Conservation (phyloP, 2,113 vertebrate genomes). For the Bufo gargarizans region DNA sequence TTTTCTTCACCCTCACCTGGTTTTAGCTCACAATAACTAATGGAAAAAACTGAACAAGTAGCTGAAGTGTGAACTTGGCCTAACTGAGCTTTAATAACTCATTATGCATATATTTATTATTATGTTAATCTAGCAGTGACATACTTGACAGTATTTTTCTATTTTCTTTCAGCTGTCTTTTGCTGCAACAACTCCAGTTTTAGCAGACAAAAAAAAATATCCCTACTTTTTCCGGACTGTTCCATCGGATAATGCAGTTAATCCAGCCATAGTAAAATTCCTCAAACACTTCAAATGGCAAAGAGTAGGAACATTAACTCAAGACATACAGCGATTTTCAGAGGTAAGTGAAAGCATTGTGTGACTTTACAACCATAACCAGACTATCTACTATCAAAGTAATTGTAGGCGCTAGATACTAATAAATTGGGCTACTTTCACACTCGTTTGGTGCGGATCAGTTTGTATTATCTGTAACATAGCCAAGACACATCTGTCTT, state of each 20-base stretch:
- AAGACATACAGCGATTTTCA: slow-evolving; percentile 96
- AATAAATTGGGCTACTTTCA: too few relatives aligned
- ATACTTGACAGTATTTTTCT: neutral
- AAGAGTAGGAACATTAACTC: slow-evolving; percentile 95
- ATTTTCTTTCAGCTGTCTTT: slow-evolving; percentile 87
- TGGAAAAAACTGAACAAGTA: too few relatives aligned
- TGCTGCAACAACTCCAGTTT: slow-evolving; percentile 94
- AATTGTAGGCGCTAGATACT: neutral
- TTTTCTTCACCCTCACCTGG: too few relatives aligned
- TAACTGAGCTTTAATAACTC: too few relatives aligned
- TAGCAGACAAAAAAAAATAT: slow-evolving; percentile 98
- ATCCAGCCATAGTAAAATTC: slow-evolving; percentile 95
- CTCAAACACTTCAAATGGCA: slow-evolving; percentile 93
- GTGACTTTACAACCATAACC: neutral
- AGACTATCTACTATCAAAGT: neutral
- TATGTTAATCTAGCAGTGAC: too few relatives aligned
- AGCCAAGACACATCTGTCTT: too few relatives aligned
- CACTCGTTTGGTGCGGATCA: too few relatives aligned
- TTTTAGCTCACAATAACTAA: too few relatives aligned
- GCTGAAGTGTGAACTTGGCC: too few relatives aligned
- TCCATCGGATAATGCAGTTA: slow-evolving; percentile 97
- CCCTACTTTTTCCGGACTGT: slow-evolving; percentile 99
- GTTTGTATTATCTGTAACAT: too few relatives aligned
- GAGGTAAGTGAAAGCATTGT: slow-evolving; percentile 77
- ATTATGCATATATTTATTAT: too few relatives aligned